Evolutionary conservation across 1,140 invertebrate species (phyloP).

Genomic region (Holotrichia oblita): DNA sequence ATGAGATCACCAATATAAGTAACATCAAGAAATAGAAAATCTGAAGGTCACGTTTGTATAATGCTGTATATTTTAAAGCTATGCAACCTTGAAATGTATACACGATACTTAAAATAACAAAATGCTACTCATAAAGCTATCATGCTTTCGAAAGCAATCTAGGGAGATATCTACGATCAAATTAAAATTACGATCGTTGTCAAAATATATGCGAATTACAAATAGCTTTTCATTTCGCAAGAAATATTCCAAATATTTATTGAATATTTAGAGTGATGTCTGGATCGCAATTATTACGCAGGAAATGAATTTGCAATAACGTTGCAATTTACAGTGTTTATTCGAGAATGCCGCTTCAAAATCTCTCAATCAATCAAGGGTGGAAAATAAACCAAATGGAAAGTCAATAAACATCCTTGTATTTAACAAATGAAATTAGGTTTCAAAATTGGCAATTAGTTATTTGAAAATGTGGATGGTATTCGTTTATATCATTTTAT

Average conservation of each 20-base stretch:
- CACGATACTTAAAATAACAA: no score
- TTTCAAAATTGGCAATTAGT: not conserved
- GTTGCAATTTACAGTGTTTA: not conserved
- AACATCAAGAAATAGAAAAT: no score
- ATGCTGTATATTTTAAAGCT: no score
- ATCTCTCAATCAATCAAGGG: not conserved
- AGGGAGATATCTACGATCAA: no score
- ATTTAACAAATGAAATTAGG: not conserved
- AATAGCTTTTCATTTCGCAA: not conserved
- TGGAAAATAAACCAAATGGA: not conserved
- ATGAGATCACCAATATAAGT: no score
- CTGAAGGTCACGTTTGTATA: no score
- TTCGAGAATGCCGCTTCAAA: not conserved
- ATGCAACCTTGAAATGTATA: no score
- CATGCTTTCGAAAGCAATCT: no score
- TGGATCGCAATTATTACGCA: not conserved
- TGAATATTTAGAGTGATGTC: not conserved
- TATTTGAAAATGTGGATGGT: not conserved
- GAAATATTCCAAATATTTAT: conserved; percentile 17
- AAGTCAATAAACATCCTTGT: not conserved
- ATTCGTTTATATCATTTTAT: no score
- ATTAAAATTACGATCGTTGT: no score
- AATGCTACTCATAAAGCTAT: no score
- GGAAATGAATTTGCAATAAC: not conserved
- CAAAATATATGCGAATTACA: no score